These are phyloP conservation scores for Cetoscarus ocellatus DNA, from an alignment of 2,797 vertebrate genomes.

Conservation along the genomic window DNA sequence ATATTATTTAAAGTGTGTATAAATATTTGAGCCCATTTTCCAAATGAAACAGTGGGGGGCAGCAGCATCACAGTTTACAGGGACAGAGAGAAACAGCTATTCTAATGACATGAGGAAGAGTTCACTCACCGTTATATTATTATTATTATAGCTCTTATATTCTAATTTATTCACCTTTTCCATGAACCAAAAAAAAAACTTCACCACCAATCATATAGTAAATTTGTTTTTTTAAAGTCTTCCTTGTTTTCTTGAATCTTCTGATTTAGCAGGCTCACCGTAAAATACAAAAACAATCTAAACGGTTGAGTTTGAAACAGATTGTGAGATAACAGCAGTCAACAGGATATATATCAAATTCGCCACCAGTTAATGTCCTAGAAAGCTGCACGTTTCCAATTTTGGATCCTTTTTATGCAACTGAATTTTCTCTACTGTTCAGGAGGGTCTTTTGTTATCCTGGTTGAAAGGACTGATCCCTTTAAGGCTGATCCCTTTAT, in stretches of 20 bases:
- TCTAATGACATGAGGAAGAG: neutral
- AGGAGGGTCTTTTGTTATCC: neutral
- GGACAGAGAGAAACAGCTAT: neutral
- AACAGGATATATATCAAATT: neutral
- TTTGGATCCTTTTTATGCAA: neutral
- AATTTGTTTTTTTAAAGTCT: too few species aligned
- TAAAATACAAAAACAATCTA: neutral
- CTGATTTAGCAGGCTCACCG: neutral
- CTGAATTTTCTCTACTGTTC: neutral
- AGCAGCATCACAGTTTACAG: constrained; percentile 38
- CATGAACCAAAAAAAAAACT: too few species aligned
- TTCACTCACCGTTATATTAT: neutral
- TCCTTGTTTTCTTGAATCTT: neutral
- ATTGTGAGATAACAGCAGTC: too few species aligned
- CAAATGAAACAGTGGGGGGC: constrained; percentile 54
- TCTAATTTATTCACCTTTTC: too few species aligned
- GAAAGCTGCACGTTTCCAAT: neutral
- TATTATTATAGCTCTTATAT: too few species aligned
- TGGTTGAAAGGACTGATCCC: neutral
- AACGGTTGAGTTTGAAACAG: neutral
- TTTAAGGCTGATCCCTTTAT: neutral
- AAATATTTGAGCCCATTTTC: neutral
- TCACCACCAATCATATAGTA: too few species aligned
- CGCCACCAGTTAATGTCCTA: neutral
- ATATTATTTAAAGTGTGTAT: too few species aligned